Evolutionary conservation across 2,797 vertebrate species (phyloP).

Genomic region (Pampus argenteus): DNA sequence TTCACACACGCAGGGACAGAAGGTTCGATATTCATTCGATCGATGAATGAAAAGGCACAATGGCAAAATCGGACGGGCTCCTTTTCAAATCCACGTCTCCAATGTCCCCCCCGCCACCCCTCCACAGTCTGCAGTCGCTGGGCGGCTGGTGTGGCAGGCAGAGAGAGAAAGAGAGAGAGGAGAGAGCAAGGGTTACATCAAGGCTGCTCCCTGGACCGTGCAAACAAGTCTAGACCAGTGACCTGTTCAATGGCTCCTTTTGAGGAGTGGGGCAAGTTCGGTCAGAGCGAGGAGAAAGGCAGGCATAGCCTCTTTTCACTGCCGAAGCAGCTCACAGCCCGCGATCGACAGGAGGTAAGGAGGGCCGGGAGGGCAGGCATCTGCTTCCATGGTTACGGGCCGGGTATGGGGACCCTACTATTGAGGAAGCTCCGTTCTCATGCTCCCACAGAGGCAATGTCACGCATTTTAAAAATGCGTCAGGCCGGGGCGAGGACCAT

Average conservation of each 20-base stretch:
- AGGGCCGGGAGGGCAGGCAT: conserved; percentile 94
- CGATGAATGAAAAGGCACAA: conserved; percentile 99
- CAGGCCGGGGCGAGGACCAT: conserved; percentile 89
- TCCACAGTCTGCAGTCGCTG: conserved; percentile 93
- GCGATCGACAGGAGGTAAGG: conserved; percentile 98
- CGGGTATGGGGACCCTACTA: conserved; percentile 96
- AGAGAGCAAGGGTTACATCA: conserved; percentile 98
- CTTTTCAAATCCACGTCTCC: conserved; percentile 94
- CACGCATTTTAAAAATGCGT: conserved; percentile 93
- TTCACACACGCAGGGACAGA: conserved; percentile 99
- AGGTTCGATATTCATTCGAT: conserved; percentile 99
- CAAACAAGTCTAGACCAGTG: conserved; percentile 99
- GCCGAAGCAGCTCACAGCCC: conserved; percentile 95
- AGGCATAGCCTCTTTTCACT: conserved; percentile 93
- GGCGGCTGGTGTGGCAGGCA: conserved; percentile 93
- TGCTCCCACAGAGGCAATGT: conserved; percentile 95
- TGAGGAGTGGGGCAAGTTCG: conserved; percentile 98
- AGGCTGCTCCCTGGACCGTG: conserved; percentile 96
- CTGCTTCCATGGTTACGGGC: conserved; percentile 99
- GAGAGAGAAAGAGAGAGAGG: conserved; percentile 82
- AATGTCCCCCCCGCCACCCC: conserved; percentile 89
- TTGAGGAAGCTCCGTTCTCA: conserved; percentile 97
- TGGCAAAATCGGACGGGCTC: conserved; percentile 98
- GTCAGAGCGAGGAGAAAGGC: conserved; percentile 94
- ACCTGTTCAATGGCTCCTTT: conserved; percentile 97